Conservation (phyloP, 2,113 vertebrate species). For the Zootoca vivipara region DNA sequence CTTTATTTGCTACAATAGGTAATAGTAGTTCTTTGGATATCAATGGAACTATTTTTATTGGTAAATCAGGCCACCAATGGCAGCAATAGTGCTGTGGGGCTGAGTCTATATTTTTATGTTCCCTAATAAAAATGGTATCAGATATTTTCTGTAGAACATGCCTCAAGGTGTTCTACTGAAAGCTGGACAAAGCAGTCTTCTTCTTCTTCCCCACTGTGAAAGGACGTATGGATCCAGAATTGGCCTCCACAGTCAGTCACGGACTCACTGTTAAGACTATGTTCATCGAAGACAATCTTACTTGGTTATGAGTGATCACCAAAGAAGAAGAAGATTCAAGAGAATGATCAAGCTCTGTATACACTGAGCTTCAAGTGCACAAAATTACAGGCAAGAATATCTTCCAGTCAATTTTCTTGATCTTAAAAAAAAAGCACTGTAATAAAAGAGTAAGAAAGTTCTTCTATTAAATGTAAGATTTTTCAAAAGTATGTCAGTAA, state of each 20-base stretch:
- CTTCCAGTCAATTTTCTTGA: not conserved
- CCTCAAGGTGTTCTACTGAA: slow-evolving; percentile 43
- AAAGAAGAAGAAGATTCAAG: no score
- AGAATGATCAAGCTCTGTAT: not conserved
- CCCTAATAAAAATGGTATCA: not conserved
- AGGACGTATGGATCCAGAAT: no score
- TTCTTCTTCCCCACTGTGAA: no score
- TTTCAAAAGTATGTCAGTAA: not conserved
- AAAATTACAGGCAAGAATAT: not conserved
- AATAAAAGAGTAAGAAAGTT: not conserved
- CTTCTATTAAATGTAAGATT: not conserved
- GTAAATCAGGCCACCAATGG: not conserved
- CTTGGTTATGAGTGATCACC: no score
- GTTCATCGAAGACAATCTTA: no score
- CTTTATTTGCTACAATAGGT: not conserved
- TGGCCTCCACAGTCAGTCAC: no score
- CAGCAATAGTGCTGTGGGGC: not conserved
- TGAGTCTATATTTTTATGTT: not conserved
- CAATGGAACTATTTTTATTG: not conserved
- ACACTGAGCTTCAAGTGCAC: not conserved
- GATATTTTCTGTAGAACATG: slow-evolving; percentile 39
- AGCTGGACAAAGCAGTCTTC: not conserved
- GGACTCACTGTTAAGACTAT: no score
- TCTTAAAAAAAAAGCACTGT: not conserved
- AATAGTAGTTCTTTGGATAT: no score